A percentile compares a stretch with the other conserved stretches of the same genome.
Conservation (phyloP, 2,888 invertebrate genomes). For the Synanthedon tipuliformis region DNA sequence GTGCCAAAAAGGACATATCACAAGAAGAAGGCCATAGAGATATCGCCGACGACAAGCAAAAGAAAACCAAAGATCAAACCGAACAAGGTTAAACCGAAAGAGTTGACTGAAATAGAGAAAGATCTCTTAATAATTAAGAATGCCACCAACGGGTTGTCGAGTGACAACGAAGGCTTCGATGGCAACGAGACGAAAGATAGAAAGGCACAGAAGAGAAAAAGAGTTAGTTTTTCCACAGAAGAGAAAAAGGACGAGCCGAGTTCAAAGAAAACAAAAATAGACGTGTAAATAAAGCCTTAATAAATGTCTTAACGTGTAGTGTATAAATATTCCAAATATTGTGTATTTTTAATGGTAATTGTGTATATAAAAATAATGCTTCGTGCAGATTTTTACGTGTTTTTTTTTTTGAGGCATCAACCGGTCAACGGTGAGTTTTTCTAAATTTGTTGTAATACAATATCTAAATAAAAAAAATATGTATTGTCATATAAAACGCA, state of each 20-base stretch:
- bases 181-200: conserved; percentile 22
- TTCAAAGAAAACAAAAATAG: conserved; percentile 15
- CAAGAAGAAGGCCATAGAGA: conserved; percentile 37
- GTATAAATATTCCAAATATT: too few relatives aligned
- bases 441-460: too few relatives aligned
- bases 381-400: too few relatives aligned
- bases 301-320: too few relatives aligned
- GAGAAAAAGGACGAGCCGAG: conserved; percentile 17
- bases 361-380: too few relatives aligned
- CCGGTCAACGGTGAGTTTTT: too few relatives aligned
- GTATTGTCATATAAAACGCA: too few relatives aligned
- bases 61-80: conserved; percentile 31
- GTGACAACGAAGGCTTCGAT: conserved; percentile 33
- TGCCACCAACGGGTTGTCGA: conserved; percentile 40
- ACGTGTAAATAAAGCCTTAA: too few relatives aligned
- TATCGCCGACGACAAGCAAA: conserved; percentile 33
- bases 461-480: too few relatives aligned
- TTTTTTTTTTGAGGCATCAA: too few relatives aligned
- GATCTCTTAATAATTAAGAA: conserved; percentile 53
- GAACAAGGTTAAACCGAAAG: conserved; percentile 37
- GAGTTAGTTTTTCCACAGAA: conserved; percentile 30
- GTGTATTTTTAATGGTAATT: too few relatives aligned
- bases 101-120: conserved; percentile 55
- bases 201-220: conserved; percentile 29
- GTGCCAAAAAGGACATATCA: conserved; percentile 40